phyloP scores from a whole-genome alignment of 1,140 invertebrate species.

The Drosophila bipectinata region DNA sequence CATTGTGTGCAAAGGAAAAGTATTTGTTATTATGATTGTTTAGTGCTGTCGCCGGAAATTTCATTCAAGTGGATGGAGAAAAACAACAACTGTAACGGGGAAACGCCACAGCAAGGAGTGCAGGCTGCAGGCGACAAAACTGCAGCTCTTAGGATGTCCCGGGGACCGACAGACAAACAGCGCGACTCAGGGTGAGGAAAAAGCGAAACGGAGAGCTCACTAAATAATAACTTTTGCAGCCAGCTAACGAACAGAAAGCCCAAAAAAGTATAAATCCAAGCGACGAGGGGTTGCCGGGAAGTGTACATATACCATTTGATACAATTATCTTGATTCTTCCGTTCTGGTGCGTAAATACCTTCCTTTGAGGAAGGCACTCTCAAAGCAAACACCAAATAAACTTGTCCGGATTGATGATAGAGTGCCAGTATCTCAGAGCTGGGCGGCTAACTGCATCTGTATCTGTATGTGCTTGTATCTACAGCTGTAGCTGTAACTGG shows the following conservation, averaged over 20 bases:
- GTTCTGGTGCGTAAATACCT: slow-evolving; percentile 6
- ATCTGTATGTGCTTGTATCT: slow-evolving; percentile 40
- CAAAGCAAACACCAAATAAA: slow-evolving; percentile 17
- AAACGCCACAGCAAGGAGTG: slow-evolving; percentile 4
- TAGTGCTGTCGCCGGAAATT: slow-evolving; percentile 79
- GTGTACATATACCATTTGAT: slow-evolving; percentile 39
- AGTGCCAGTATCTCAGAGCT: slow-evolving; percentile 27
- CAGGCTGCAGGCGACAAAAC: slow-evolving; percentile 69
- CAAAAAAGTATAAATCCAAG: slow-evolving; percentile 16
- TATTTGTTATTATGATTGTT: slow-evolving; percentile 81
- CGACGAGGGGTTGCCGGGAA: background rate
- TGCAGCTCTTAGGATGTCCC: slow-evolving; percentile 44
- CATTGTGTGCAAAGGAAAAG: slow-evolving; percentile 51
- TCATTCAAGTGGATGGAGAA: slow-evolving; percentile 73
- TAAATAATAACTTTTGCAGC: slow-evolving; percentile 61
- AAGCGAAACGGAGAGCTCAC: slow-evolving; percentile 26
- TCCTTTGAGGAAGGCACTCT: slow-evolving; percentile 5
- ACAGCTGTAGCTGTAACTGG: slow-evolving; percentile 42
- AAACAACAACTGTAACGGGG: slow-evolving; percentile 21
- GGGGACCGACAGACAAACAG: slow-evolving; percentile 12
- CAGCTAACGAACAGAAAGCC: slow-evolving; percentile 11
- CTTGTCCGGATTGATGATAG: slow-evolving; percentile 28
- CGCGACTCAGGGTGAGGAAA: slow-evolving; percentile 2
- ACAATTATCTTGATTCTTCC: slow-evolving; percentile 46
- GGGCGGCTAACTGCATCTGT: slow-evolving; percentile 38